phyloP scores from a whole-genome alignment of 2,113 vertebrate genomes.

The Hucho hucho region DNA sequence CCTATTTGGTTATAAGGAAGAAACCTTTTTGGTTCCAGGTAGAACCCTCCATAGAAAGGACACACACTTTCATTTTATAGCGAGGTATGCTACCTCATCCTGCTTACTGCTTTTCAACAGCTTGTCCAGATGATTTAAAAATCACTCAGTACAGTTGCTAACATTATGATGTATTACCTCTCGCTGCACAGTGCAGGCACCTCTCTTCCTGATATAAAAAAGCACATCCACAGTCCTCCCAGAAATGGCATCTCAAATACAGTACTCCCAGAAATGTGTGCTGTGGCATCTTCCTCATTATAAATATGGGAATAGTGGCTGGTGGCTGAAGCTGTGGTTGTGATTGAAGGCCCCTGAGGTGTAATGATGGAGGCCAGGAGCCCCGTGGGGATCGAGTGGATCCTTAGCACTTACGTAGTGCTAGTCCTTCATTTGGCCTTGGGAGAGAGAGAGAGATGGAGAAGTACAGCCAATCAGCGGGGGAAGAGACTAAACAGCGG shows the following conservation, averaged over 20 bases:
- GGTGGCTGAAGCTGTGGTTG: slow-evolving; percentile 44
- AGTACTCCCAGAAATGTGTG: slow-evolving; percentile 6
- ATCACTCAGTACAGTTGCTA: slow-evolving; percentile 41
- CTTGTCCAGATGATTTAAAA: slow-evolving; percentile 47
- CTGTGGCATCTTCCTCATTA: slow-evolving; percentile 58
- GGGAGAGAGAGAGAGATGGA: slow-evolving; percentile 31
- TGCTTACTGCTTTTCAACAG: slow-evolving; percentile 24
- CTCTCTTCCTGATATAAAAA: not conserved
- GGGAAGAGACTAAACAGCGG: slow-evolving; percentile 58
- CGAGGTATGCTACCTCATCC: slow-evolving; percentile 18
- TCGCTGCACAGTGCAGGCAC: not conserved
- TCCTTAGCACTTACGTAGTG: slow-evolving; percentile 64
- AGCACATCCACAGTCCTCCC: not conserved
- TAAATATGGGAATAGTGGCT: slow-evolving; percentile 27
- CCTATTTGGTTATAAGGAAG: no score
- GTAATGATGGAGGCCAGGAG: slow-evolving; percentile 59
- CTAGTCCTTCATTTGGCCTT: slow-evolving; percentile 10
- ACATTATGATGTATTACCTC: slow-evolving; percentile 37
- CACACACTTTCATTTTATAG: slow-evolving; percentile 19
- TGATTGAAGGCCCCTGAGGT: slow-evolving; percentile 52
- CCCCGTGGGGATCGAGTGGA: slow-evolving; percentile 57
- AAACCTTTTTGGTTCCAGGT: no score
- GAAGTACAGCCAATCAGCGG: slow-evolving; percentile 56
- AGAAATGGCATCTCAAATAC: no score
- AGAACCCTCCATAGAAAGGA: no score